phyloP scores from a whole-genome alignment of 2,888 invertebrate species.

The Metalampra italica region DNA sequence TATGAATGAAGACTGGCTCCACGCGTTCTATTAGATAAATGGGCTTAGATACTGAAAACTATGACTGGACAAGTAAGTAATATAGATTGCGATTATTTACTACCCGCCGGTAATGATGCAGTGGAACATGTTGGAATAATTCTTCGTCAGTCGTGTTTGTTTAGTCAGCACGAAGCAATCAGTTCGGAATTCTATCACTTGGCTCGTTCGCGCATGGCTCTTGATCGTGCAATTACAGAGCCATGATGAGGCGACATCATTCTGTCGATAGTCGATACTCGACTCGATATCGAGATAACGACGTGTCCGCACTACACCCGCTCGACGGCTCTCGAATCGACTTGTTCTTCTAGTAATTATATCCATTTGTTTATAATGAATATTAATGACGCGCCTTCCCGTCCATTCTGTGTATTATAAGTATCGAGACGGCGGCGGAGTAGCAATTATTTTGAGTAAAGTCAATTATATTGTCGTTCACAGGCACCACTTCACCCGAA shows the following conservation, averaged over 20 bases:
- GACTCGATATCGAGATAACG: conserved; percentile 63
- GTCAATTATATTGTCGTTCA: conserved; percentile 50
- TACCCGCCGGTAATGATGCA: not conserved
- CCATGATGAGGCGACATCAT: conserved; percentile 56
- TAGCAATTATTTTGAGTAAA: conserved; percentile 64
- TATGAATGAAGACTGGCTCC: conserved; percentile 9
- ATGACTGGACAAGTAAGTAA: not conserved
- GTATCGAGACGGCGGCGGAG: conserved; percentile 48
- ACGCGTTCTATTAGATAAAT: not conserved
- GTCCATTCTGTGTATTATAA: conserved; percentile 55
- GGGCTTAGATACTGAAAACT: not conserved
- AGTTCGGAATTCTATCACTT: not conserved
- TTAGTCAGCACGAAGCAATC: not conserved
- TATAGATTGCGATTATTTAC: not conserved
- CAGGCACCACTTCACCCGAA: conserved; percentile 37
- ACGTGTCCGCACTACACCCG: conserved; percentile 56
- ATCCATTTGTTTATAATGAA: conserved; percentile 74
- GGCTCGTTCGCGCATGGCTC: conserved; percentile 38
- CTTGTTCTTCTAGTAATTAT: conserved; percentile 70
- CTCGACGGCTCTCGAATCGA: conserved; percentile 57
- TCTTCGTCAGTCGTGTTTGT: not conserved
- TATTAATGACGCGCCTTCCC: conserved; percentile 61
- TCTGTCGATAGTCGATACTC: conserved; percentile 18
- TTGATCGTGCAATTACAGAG: conserved; percentile 62
- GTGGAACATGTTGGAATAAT: not conserved